Conservation (phyloP, 2,888 invertebrate genomes). For the Drosophila recens region DNA sequence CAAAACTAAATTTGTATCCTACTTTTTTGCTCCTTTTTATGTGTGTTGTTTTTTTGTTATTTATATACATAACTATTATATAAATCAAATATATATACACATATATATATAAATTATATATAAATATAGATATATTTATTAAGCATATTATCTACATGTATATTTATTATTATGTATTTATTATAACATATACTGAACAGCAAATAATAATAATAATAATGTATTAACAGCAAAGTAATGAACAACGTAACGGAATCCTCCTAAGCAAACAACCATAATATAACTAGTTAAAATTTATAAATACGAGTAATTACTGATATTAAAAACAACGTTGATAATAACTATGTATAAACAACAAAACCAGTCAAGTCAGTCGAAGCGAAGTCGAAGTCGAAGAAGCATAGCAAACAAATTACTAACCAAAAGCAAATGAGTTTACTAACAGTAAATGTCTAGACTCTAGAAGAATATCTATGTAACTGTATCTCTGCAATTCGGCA, state of each 20-base stretch:
- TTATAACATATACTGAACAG: slow-evolving; percentile 77
- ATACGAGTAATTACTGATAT: slow-evolving; percentile 48
- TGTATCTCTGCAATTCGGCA: slow-evolving; percentile 31
- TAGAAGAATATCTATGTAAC: slow-evolving; percentile 41
- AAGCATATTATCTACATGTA: slow-evolving; percentile 83
- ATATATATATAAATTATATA: slow-evolving; percentile 55
- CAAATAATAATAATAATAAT: slow-evolving; percentile 38
- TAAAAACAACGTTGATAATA: slow-evolving; percentile 72
- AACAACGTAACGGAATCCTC: slow-evolving; percentile 75
- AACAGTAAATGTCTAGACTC: slow-evolving; percentile 61
- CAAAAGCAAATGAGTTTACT: slow-evolving; percentile 60
- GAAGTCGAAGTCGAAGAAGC: slow-evolving; percentile 47
- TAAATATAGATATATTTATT: slow-evolving; percentile 76
- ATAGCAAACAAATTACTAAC: slow-evolving; percentile 68
- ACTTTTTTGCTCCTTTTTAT: slow-evolving; percentile 78
- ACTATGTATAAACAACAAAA: slow-evolving; percentile 52
- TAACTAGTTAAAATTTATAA: slow-evolving; percentile 66
- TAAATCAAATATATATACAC: slow-evolving; percentile 71
- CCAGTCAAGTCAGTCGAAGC: slow-evolving; percentile 67
- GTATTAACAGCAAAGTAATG: slow-evolving; percentile 52
- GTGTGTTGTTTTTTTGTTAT: slow-evolving; percentile 84
- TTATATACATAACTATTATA: slow-evolving; percentile 81
- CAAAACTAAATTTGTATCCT: slow-evolving; percentile 58
- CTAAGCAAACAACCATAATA: slow-evolving; percentile 69
- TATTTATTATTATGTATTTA: slow-evolving; percentile 82